These are phyloP conservation scores for Anguilla japonica DNA, from an alignment of 2,113 vertebrate species.

Conservation along the genomic window DNA sequence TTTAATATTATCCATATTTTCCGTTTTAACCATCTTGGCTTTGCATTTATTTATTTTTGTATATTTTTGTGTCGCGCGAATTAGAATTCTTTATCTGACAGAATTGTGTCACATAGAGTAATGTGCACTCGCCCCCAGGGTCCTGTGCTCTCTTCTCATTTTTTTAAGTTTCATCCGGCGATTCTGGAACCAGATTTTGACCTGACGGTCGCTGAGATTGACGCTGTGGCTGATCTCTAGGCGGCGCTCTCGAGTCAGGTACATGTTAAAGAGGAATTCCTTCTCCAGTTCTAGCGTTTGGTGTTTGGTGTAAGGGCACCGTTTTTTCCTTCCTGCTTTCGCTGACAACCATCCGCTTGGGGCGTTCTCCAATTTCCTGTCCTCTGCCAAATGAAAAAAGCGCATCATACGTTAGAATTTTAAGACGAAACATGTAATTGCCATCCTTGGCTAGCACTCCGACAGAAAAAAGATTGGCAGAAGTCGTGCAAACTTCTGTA, in stretches of 20 bases:
- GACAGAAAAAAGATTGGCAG: not conserved
- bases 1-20: not conserved
- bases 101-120: not conserved
- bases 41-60: not conserved
- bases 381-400: not conserved
- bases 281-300: slow-evolving; percentile 99
- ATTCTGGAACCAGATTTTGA: slow-evolving; percentile 7
- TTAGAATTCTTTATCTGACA: not conserved
- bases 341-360: slow-evolving; percentile 86
- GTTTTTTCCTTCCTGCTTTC: slow-evolving; percentile 94
- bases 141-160: not conserved
- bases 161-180: not conserved
- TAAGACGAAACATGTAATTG: not conserved
- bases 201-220: slow-evolving; percentile 7
- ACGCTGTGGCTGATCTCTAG: slow-evolving; percentile 83
- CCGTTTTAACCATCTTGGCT: not conserved
- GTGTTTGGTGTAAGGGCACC: slow-evolving; percentile 96
- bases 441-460: not conserved
- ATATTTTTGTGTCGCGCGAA: not conserved
- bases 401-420: not conserved
- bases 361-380: not conserved
- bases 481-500: not conserved
- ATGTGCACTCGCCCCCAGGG: not conserved
- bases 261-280: slow-evolving; percentile 89
- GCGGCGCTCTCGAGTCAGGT: slow-evolving; percentile 81